These are phyloP conservation scores for Drosophila pruinosa DNA, from an alignment of 1,140 invertebrate species.

Conservation along the genomic window DNA sequence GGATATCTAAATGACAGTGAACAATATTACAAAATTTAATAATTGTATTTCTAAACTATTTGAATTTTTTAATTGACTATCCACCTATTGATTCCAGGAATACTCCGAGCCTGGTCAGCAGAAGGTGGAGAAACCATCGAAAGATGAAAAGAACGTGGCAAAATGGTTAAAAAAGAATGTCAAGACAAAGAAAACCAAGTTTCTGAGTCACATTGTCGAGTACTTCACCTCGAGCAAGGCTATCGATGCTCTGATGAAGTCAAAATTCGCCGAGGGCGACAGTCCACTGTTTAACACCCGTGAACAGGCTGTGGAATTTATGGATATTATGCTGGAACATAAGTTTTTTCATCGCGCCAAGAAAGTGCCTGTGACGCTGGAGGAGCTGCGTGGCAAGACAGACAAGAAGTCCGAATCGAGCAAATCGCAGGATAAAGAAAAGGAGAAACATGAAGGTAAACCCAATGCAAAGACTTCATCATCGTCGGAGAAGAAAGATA, in stretches of 20 bases:
- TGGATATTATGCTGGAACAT: slow-evolving; percentile 93
- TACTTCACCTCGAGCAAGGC: slow-evolving; percentile 96
- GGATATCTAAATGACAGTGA: too few species aligned
- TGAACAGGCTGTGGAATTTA: slow-evolving; percentile 90
- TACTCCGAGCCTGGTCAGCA: slow-evolving; percentile 82
- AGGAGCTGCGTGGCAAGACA: slow-evolving; percentile 85
- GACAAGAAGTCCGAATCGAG: slow-evolving; percentile 51
- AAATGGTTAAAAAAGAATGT: slow-evolving; percentile 97
- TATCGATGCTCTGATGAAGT: slow-evolving; percentile 95
- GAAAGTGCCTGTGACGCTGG: slow-evolving; percentile 91
- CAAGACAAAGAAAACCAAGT: slow-evolving; percentile 96
- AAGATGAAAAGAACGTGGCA: slow-evolving; percentile 96
- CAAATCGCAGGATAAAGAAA: slow-evolving; percentile 77
- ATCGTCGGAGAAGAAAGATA: slow-evolving; percentile 35
- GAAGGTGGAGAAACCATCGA: slow-evolving; percentile 90
- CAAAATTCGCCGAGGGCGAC: slow-evolving; percentile 93
- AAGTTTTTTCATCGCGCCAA: slow-evolving; percentile 98
- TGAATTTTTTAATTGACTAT: background rate
- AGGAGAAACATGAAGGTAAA: slow-evolving; percentile 59
- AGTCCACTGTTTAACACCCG: slow-evolving; percentile 92
- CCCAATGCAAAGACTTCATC: slow-evolving; percentile 24
- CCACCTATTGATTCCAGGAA: slow-evolving; percentile 57
- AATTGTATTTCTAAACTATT: background rate
- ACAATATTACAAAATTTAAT: background rate
- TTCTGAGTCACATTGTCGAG: slow-evolving; percentile 97